phyloP scores from a whole-genome alignment of 2,888 invertebrate genomes.

The Linnaemya vulpina region DNA sequence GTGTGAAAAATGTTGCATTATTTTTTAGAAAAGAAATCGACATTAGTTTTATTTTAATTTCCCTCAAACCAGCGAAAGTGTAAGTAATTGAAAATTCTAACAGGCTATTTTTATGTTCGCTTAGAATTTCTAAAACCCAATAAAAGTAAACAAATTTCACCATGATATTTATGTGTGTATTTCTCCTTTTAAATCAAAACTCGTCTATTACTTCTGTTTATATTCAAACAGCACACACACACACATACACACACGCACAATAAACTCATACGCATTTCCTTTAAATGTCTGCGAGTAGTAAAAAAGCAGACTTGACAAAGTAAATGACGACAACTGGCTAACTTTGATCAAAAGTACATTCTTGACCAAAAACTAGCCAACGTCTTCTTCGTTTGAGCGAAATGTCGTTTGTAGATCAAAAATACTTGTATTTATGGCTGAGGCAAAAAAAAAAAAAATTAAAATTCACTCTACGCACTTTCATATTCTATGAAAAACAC shows the following conservation, averaged over 20 bases:
- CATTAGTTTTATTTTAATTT: conserved; percentile 14
- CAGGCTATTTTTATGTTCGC: neutral
- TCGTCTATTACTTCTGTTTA: conserved; percentile 36
- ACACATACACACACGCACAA: conserved; percentile 26
- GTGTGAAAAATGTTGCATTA: too few relatives aligned
- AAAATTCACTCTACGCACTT: conserved; percentile 56
- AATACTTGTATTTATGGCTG: conserved; percentile 15
- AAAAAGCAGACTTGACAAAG: conserved; percentile 6
- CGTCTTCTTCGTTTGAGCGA: conserved; percentile 27
- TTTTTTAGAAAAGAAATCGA: too few relatives aligned
- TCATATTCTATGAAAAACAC: conserved; percentile 52
- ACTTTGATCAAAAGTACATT: conserved; percentile 35
- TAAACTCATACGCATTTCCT: neutral
- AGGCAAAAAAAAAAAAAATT: conserved; percentile 16
- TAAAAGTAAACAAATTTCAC: conserved; percentile 53
- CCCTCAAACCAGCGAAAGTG: conserved; percentile 52
- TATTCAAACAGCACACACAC: neutral
- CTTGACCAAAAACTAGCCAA: conserved; percentile 12
- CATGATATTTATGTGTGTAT: neutral
- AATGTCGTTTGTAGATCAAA: conserved; percentile 51
- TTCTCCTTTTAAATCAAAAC: conserved; percentile 55
- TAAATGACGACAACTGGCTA: neutral
- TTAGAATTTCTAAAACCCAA: conserved; percentile 54
- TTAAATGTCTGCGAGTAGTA: neutral
- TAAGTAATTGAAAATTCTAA: conserved; percentile 56